Base-by-base conservation (phyloP, 2,797 vertebrate species). In the Oreortyx pictus region DNA sequence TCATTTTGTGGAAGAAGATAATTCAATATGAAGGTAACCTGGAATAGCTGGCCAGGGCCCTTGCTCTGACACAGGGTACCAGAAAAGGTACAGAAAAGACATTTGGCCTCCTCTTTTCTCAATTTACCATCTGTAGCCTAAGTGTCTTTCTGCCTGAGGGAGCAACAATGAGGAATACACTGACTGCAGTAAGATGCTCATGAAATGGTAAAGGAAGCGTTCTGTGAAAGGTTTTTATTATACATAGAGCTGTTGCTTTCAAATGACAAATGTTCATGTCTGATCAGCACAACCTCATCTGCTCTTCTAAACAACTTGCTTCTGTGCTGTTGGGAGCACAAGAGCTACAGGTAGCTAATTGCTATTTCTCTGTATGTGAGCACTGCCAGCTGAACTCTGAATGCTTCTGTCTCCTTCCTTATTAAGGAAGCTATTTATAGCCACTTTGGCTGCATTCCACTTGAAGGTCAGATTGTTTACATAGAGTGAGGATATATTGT, bases 401-500 rank as follows among this genome's bases (percentile, higher is more conserved):
- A 57, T 41, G 57, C 46, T 92, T 93, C 94, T 88, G 65, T 52
- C 88, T 84, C 54, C 83, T 94, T 85, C 88, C 86, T 88, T 68
- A 84, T 81, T 86, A 64, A 89, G 65, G 46, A 12, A 89, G 74
- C 95, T 98, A 98, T 97, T 97, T 96, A 97, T 97, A 97, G 90
- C 59, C 54, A 33, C 25, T 68, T 93, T 97, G 97, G 97, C 96
- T 89, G 16, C 73, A 44, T 94, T 97, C 97, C 97, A 97, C 86
- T 87, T 85, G 96, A 70, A 88, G 79, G 94, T 96, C 94, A 93
- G 90, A 97, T 97, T 97, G 97, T 98, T 98, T 97, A 96, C 85
- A 41, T 52, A 61, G 92, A 96, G 68, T 91, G 85, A 97, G 96
- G 95, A 94, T 97, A 96, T 97, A 82, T 68, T 94, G 93, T 70